Evolutionary conservation across 2,888 invertebrate genomes (phyloP).

Genomic region (Hydroisotoma schaefferi): DNA sequence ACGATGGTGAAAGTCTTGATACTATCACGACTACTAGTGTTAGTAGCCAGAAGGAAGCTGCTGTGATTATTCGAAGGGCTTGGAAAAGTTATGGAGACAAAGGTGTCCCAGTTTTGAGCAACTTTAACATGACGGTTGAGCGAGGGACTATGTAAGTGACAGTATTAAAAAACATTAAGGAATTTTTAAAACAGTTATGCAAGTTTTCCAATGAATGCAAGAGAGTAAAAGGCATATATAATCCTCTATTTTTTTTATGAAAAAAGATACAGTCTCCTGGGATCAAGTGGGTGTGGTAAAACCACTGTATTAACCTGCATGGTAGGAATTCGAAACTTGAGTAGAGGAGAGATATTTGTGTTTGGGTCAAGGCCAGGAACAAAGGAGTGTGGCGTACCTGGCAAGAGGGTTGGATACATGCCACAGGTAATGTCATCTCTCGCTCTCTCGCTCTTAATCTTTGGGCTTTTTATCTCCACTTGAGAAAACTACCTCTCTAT

Average conservation of each 20-base stretch:
- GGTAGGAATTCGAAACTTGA: constrained; percentile 77
- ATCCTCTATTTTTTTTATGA: too few species aligned
- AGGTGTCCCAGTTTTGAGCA: constrained; percentile 19
- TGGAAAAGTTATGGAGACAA: constrained; percentile 24
- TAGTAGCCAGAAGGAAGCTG: constrained; percentile 12
- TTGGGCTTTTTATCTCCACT: too few species aligned
- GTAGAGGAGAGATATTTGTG: constrained; percentile 82
- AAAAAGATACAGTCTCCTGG: constrained; percentile 82
- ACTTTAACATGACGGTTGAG: constrained; percentile 27
- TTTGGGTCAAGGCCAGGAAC: constrained; percentile 86
- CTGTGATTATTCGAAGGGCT: constrained; percentile 21
- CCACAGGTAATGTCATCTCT: constrained; percentile 48
- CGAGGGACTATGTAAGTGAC: constrained; percentile 27
- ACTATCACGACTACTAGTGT: too few species aligned
- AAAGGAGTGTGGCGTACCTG: constrained; percentile 83
- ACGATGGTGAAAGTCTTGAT: too few species aligned
- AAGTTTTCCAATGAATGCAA: too few species aligned
- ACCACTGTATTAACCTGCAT: constrained; percentile 80
- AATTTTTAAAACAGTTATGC: background rate
- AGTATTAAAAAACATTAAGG: too few species aligned
- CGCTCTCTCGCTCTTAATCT: too few species aligned
- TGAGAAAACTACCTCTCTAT: too few species aligned
- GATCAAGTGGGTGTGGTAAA: constrained; percentile 92
- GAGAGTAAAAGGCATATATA: too few species aligned
- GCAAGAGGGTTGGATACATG: constrained; percentile 92